Percentiles rank a stretch among this genome's conserved stretches.
phyloP scores from a whole-genome alignment of 2,888 invertebrate genomes.

The Entomobrya proxima region DNA sequence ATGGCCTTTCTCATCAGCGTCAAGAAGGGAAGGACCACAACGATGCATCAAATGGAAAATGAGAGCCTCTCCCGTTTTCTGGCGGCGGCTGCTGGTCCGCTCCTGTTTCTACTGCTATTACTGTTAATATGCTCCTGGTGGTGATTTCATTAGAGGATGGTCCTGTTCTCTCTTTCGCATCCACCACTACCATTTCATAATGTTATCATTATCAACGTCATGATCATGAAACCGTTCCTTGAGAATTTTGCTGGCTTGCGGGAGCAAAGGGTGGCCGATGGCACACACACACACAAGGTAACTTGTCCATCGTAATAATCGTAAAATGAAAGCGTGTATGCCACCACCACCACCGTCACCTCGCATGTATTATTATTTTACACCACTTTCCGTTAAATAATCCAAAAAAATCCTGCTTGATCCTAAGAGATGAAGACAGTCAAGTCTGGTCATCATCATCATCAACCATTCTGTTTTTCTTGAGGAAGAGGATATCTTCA shows the following conservation, averaged over 20 bases:
- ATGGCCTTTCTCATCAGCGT: not conserved
- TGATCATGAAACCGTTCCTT: conserved; percentile 25
- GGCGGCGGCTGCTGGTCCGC: not conserved
- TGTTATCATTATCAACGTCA: not conserved
- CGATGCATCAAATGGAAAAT: conserved; percentile 1
- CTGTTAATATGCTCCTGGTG: conserved; percentile 20
- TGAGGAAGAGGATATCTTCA: not conserved
- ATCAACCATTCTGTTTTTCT: not conserved
- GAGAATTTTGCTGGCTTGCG: not conserved
- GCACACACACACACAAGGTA: conserved; percentile 4
- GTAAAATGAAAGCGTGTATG: conserved; percentile 21
- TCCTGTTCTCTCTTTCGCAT: not conserved
- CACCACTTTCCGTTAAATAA: conserved; percentile 55
- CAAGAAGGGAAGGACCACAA: not conserved
- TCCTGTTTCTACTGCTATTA: not conserved
- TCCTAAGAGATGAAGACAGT: not conserved
- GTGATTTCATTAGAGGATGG: conserved; percentile 22
- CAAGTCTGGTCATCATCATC: conserved; percentile 1
- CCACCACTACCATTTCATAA: not conserved
- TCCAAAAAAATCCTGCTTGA: conserved; percentile 18
- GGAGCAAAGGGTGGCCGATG: conserved; percentile 16
- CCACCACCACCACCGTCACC: conserved; percentile 18
- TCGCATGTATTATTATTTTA: conserved; percentile 43
- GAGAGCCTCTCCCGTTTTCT: conserved; percentile 9
- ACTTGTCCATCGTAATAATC: conserved; percentile 22